Percentiles rank a stretch among this genome's conserved stretches.
These are phyloP conservation scores for Coptotermes formosanus DNA, from an alignment of 1,140 invertebrate genomes.

Conservation along the genomic window DNA sequence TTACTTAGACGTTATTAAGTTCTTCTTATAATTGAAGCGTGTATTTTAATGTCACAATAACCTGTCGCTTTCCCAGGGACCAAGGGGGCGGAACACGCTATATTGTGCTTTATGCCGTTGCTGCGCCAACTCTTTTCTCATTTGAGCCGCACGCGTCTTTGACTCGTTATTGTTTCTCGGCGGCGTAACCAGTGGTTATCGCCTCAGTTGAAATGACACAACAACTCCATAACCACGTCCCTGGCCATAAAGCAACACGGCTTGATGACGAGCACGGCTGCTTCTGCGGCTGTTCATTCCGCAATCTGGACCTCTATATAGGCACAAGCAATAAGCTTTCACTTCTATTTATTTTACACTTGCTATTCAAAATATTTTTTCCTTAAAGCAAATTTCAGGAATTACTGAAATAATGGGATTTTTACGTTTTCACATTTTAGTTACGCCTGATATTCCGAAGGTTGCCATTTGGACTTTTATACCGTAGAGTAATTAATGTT, in stretches of 20 bases:
- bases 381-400: no score
- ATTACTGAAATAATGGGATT: no score
- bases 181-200: background rate
- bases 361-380: no score
- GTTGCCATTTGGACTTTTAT: no score
- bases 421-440: no score
- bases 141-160: background rate
- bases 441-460: no score
- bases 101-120: background rate
- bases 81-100: background rate
- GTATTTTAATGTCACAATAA: no score
- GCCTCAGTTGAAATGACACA: background rate
- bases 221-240: background rate
- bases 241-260: background rate
- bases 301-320: no score
- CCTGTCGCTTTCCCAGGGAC: no score
- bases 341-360: background rate
- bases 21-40: no score
- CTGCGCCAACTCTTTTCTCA: background rate
- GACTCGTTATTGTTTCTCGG: background rate
- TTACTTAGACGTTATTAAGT: no score
- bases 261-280: background rate
- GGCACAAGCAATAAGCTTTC: background rate
- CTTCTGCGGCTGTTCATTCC: background rate
- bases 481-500: no score